These are phyloP conservation scores for Cavia aperea DNA, from an alignment of 2,113 vertebrate genomes.

Conservation along the genomic window DNA sequence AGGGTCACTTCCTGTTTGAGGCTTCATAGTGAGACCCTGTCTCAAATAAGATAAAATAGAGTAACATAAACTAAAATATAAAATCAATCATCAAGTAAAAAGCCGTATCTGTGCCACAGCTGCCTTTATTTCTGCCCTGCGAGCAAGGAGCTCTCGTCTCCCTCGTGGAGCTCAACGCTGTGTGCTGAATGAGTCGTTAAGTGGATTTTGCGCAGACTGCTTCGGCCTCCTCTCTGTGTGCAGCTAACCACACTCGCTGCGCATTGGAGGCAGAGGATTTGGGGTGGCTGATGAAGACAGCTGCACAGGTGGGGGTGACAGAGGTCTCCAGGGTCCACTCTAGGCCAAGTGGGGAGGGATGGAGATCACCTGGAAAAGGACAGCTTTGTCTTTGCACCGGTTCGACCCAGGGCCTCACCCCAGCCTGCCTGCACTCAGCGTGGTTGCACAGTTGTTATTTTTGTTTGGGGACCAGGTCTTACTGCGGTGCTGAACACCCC, in stretches of 20 bases:
- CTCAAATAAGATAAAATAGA: conserved; percentile 38
- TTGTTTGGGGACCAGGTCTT: background rate
- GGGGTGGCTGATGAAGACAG: conserved; percentile 38
- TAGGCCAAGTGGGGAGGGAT: background rate
- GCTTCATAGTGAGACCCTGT: background rate
- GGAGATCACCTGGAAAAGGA: background rate
- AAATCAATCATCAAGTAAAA: no score
- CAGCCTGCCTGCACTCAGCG: background rate
- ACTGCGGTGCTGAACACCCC: background rate
- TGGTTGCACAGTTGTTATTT: background rate
- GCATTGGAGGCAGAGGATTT: conserved; percentile 80
- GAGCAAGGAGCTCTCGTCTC: background rate
- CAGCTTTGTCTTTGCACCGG: background rate
- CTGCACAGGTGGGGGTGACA: conserved; percentile 71
- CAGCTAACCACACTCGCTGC: conserved; percentile 74
- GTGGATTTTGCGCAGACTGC: conserved; percentile 82
- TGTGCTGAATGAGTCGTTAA: conserved; percentile 80
- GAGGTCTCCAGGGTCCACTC: background rate
- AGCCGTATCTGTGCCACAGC: conserved; percentile 47
- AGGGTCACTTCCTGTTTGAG: background rate
- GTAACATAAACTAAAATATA: conserved; percentile 67
- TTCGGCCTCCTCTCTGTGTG: conserved; percentile 80
- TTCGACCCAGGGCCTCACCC: background rate
- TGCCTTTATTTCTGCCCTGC: conserved; percentile 70
- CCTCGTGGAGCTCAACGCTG: background rate